Base-by-base conservation (phyloP, 1,140 invertebrate species). In the Chelonus insularis region DNA sequence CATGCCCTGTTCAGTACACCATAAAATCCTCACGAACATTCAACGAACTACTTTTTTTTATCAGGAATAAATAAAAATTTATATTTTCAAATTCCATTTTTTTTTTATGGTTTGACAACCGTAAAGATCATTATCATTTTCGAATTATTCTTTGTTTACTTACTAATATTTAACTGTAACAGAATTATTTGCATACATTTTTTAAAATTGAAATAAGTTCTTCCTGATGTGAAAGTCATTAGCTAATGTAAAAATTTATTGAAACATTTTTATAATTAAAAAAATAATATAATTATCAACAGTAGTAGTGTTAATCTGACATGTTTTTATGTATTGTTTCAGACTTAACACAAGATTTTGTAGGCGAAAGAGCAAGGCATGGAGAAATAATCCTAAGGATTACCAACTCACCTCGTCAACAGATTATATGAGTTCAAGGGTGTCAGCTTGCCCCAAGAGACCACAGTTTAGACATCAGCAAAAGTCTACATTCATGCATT, bases 351-450 rank as follows among this genome's bases (percentile, higher is more conserved):
- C 23, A 29, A 47, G 16, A 11, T 34, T 32, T 25, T 18, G 34
- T 25, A n/a, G 8, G 29, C 11, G 8, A 8, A 7, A 20, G 65
- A 72, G 69, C 66, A 70, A 66, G 64, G 68, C 63, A 54, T 68
- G 73, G 69, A 70, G 68, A 72, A 72, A 72, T 79, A 80, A 82
- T 82, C 80, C 76, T 67, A 52, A 69, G 76, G 78, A 82, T 82
- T 81, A 81, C 70, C 76, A 75, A 79, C 77, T 82, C 78, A 81
- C 69, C 70, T 72, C 73, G 77, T 81, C 76, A 77, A 74, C 74
- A 82, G 78, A 80, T 82, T 81, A 81, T 68, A 77, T 77, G 77
- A 78, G 79, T 76, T 80, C 71, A 76, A 79, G 78, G 76, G 79
- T 81, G 78, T 81, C 75, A 75, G 52, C 16, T 37, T 12, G 12